phyloP scores from a whole-genome alignment of 1,140 invertebrate genomes.

The Drosophila bipectinata region DNA sequence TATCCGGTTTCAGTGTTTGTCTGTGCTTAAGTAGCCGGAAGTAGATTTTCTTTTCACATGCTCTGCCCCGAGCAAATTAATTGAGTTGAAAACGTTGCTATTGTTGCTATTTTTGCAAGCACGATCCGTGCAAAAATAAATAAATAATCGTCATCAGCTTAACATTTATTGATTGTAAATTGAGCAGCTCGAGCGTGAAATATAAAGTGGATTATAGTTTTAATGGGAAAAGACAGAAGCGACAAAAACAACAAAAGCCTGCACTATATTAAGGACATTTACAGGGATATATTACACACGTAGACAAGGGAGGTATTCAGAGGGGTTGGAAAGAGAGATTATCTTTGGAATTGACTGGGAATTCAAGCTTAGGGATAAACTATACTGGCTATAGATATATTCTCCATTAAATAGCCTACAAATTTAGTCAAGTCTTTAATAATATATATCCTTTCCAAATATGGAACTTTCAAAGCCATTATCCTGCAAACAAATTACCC shows the following conservation, averaged over 20 bases:
- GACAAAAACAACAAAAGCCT: conserved; percentile 15
- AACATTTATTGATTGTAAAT: conserved; percentile 80
- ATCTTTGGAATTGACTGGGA: conserved; percentile 29
- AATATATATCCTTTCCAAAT: background rate
- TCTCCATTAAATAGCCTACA: background rate
- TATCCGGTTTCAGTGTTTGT: conserved; percentile 37
- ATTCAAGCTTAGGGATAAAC: conserved; percentile 5
- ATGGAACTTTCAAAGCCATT: conserved; percentile 14
- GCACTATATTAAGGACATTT: conserved; percentile 31
- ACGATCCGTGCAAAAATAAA: conserved; percentile 57
- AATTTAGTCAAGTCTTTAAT: background rate
- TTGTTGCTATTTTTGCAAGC: conserved; percentile 34
- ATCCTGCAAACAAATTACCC: conserved; percentile 30
- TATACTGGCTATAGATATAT: background rate
- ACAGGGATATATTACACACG: conserved; percentile 48
- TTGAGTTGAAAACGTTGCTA: conserved; percentile 68
- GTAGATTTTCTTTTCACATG: conserved; percentile 32
- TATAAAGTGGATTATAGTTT: conserved; percentile 82
- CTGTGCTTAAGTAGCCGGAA: conserved; percentile 75
- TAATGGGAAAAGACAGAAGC: conserved; percentile 42
- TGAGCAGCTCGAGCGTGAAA: conserved; percentile 74
- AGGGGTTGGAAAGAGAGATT: conserved; percentile 28
- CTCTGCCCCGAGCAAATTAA: conserved; percentile 50
- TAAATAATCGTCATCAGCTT: conserved; percentile 73
- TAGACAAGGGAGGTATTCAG: background rate